Base-by-base conservation (phyloP, 2,113 vertebrate genomes). In the Myotis davidii region DNA sequence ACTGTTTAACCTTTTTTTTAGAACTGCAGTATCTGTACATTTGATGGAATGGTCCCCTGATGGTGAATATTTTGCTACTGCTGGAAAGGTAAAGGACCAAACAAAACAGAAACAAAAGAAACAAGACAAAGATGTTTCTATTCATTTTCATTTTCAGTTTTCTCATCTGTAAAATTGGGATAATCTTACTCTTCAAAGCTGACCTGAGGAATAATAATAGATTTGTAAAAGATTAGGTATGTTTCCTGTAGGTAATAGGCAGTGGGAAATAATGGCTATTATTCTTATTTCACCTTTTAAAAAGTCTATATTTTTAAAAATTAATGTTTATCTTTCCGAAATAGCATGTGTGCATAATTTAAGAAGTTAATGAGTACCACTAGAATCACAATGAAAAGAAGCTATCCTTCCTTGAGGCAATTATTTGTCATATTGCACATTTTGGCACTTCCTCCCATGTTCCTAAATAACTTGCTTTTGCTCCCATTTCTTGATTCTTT, bases 1-100 rank as follows among this genome's bases (percentile, higher is more conserved):
- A 88, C 77, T 83, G 21, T 61, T 85, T 64, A 73, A 93, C 23
- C 7, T 21, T 59, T 59, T 59, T 89, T 92, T 79, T 93, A 99
- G 99, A 98, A 99, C 99, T 25, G 99, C 99, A 77, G 99, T 99
- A n/a, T 99, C 99, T 85, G 98, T 99, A n/a, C 98, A 99, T 95
- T 97, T 99, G 96, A 99, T 99, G 98, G 99, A 99, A 97, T 99
- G 99, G 99, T 99, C 99, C 88, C 99, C 99, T 96, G 99, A 99
- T 98, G 99, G 99, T 94, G 99, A 99, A 98, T 99, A 99, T 97
- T 99, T 99, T 96, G 99, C 99, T 96, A 99, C 99, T 90, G 98
- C 99, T 97, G 99, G 99, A 91, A 99, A 99, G 99, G 99, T 99
- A 98, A 97, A 97, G 32, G 61, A 42, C 9, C 54, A 94, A 88